These are phyloP conservation scores for Lasioglossum pauxillum DNA, from an alignment of 2,888 invertebrate species.

Conservation along the genomic window DNA sequence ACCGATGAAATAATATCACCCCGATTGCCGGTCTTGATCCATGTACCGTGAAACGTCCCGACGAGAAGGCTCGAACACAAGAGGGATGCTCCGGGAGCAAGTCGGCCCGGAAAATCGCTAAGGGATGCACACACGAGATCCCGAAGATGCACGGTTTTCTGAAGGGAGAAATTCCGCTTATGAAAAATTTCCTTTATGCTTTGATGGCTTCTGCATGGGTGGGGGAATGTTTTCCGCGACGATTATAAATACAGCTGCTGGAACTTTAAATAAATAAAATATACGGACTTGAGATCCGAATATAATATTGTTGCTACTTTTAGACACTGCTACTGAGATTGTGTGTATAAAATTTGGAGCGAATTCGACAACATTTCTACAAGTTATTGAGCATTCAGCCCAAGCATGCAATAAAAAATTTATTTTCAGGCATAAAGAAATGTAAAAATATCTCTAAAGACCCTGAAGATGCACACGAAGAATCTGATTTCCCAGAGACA, in stretches of 20 bases:
- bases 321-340: background rate
- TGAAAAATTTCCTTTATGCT: background rate
- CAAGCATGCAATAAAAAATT: background rate
- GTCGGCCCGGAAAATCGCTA: conserved; percentile 43
- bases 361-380: background rate
- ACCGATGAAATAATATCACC: conserved; percentile 80
- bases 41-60: conserved; percentile 69
- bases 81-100: conserved; percentile 42
- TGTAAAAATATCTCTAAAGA: background rate
- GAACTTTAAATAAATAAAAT: background rate
- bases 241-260: background rate
- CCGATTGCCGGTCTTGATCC: conserved; percentile 70
- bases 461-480: background rate
- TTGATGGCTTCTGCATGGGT: background rate
- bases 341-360: background rate
- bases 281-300: background rate
- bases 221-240: background rate
- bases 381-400: background rate
- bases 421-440: background rate
- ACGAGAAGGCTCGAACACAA: conserved; percentile 17
- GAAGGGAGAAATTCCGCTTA: background rate
- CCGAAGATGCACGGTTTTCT: conserved; percentile 13
- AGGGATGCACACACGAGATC: conserved; percentile 22
- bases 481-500: background rate
- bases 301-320: background rate